These are phyloP conservation scores for Reinhardtius hippoglossoides DNA, from an alignment of 2,113 vertebrate genomes.

Conservation along the genomic window DNA sequence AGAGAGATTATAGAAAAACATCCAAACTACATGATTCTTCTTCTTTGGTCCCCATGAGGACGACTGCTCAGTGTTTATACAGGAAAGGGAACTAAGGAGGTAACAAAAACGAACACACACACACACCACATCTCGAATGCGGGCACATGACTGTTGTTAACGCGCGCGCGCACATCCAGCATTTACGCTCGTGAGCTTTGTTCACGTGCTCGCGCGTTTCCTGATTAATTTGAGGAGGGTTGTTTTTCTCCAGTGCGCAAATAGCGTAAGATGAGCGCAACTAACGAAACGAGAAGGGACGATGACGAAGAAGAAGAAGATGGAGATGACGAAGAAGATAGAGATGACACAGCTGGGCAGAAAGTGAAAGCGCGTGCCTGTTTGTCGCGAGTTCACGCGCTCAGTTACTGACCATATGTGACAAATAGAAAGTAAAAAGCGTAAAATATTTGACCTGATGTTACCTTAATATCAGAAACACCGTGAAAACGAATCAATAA, in stretches of 20 bases:
- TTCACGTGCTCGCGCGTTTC: not conserved
- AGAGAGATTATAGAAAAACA: too few relatives aligned
- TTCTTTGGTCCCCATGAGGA: too few relatives aligned
- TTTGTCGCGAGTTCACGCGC: too few relatives aligned
- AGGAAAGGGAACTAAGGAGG: not conserved
- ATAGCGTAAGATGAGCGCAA: not conserved
- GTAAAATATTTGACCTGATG: too few relatives aligned
- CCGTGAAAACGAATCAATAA: too few relatives aligned
- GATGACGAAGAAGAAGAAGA: too few relatives aligned
- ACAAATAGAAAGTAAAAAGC: too few relatives aligned
- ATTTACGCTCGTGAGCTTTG: not conserved
- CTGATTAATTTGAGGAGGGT: not conserved
- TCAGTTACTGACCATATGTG: not conserved
- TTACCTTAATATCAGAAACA: too few relatives aligned
- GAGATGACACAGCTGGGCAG: too few relatives aligned
- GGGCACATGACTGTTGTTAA: constrained; percentile 39
- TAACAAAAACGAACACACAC: not conserved
- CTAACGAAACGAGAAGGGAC: too few relatives aligned
- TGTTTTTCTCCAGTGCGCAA: not conserved
- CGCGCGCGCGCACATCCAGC: not conserved
- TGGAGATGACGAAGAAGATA: not conserved
- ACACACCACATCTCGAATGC: not conserved
- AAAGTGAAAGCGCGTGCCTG: constrained; percentile 35
- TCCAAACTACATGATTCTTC: too few relatives aligned
- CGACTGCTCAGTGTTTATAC: too few relatives aligned